These are phyloP conservation scores for Julus scanicus DNA, from an alignment of 2,888 invertebrate genomes.

Conservation along the genomic window DNA sequence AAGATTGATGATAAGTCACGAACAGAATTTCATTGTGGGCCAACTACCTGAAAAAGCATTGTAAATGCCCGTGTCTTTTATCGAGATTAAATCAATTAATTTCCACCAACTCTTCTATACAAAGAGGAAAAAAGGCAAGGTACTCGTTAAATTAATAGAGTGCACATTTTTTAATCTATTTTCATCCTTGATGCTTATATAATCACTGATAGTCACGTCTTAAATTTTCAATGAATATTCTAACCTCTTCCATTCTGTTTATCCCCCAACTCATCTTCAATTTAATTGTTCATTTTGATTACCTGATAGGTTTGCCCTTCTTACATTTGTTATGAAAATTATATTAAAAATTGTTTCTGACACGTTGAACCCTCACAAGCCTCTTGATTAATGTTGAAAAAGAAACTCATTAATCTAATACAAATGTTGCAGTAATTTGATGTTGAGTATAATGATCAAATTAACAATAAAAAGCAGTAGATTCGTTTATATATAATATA, in stretches of 20 bases:
- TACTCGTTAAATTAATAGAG: constrained; percentile 10
- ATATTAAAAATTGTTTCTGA: neutral
- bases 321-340: neutral
- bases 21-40: constrained; percentile 19
- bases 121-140: neutral
- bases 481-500: no score
- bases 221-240: neutral
- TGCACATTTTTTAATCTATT: constrained; percentile 19
- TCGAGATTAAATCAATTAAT: constrained; percentile 3
- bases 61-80: constrained; percentile 19
- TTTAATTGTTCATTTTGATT: neutral
- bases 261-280: neutral
- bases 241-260: neutral
- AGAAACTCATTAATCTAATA: neutral
- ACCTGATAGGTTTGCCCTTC: neutral
- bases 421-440: neutral
- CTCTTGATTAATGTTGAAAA: neutral
- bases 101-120: neutral
- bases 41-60: constrained; percentile 10
- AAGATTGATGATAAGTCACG: constrained; percentile 19
- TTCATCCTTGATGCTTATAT: neutral
- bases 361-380: neutral
- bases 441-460: no score
- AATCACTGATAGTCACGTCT: neutral
- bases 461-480: no score